Conservation (phyloP, 2,888 invertebrate species). For the Charanyca ferruginea region DNA sequence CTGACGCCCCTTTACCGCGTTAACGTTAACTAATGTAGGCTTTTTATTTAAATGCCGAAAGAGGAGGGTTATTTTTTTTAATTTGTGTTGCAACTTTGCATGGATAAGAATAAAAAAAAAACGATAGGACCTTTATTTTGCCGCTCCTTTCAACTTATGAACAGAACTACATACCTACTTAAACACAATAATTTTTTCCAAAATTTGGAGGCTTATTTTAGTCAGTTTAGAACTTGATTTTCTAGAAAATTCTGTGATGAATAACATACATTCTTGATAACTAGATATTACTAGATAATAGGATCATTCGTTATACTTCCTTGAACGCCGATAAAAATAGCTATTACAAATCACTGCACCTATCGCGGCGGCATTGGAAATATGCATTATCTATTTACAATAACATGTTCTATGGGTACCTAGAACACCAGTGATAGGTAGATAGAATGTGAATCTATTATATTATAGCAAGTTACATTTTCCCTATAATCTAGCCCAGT, state of each 20-base stretch:
- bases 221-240: neutral
- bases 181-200: too few species aligned
- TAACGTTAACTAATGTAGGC: too few species aligned
- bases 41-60: too few species aligned
- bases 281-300: constrained; percentile 22
- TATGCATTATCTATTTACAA: constrained; percentile 50
- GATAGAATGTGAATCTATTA: constrained; percentile 29
- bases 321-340: constrained; percentile 49
- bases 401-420: constrained; percentile 23
- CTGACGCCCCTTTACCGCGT: too few species aligned
- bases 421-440: constrained; percentile 24
- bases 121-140: too few species aligned
- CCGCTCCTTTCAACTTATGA: too few species aligned
- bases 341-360: constrained; percentile 40
- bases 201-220: neutral
- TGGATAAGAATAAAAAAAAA: too few species aligned
- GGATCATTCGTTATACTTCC: constrained; percentile 32
- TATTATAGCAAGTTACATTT: constrained; percentile 47
- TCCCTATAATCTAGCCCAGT: constrained; percentile 42
- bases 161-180: too few species aligned
- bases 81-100: too few species aligned
- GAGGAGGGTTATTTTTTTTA: too few species aligned
- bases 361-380: constrained; percentile 51
- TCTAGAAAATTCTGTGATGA: constrained; percentile 1
- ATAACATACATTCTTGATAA: constrained; percentile 6